Evolutionary conservation across 2,888 invertebrate genomes (phyloP).

Genomic region (Lasioglossum marginatum): DNA sequence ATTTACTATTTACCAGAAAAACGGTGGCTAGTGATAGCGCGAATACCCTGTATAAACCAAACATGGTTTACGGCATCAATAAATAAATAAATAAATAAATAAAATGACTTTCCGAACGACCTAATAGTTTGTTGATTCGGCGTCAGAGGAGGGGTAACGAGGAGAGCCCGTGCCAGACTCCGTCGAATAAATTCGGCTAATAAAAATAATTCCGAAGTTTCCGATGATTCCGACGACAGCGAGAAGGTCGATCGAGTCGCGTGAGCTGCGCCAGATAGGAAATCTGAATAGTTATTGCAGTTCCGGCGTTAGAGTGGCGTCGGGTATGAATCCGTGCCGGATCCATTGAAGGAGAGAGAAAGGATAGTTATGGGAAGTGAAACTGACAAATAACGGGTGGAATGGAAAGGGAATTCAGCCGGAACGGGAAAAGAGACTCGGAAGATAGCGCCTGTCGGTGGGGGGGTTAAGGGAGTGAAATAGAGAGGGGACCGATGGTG

Average conservation of each 20-base stretch:
- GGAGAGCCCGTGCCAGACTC: slow-evolving; percentile 36
- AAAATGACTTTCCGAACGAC: too few relatives aligned
- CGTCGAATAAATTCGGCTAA: slow-evolving; percentile 11
- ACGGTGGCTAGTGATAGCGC: too few relatives aligned
- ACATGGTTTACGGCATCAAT: too few relatives aligned
- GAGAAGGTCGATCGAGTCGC: slow-evolving; percentile 65
- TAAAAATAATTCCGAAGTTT: neutral
- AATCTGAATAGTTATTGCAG: slow-evolving; percentile 75
- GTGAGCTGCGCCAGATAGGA: slow-evolving; percentile 42
- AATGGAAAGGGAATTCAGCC: slow-evolving; percentile 36
- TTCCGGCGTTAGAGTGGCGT: slow-evolving; percentile 51
- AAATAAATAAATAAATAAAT: too few relatives aligned
- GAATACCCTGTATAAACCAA: too few relatives aligned
- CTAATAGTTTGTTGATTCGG: slow-evolving; percentile 45
- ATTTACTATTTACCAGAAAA: too few relatives aligned
- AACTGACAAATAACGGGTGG: slow-evolving; percentile 44
- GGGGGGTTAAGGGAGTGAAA: slow-evolving; percentile 47
- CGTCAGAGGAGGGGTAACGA: slow-evolving; percentile 21
- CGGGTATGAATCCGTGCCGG: slow-evolving; percentile 43
- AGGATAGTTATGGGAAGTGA: slow-evolving; percentile 50
- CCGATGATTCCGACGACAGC: slow-evolving; percentile 59
- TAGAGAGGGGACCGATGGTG: slow-evolving; percentile 47
- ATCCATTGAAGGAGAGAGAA: slow-evolving; percentile 38
- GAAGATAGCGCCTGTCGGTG: slow-evolving; percentile 2
- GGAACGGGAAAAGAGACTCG: slow-evolving; percentile 43